Evolutionary conservation across 1,140 invertebrate genomes (phyloP).

Genomic region (Dufourea novaeangliae): DNA sequence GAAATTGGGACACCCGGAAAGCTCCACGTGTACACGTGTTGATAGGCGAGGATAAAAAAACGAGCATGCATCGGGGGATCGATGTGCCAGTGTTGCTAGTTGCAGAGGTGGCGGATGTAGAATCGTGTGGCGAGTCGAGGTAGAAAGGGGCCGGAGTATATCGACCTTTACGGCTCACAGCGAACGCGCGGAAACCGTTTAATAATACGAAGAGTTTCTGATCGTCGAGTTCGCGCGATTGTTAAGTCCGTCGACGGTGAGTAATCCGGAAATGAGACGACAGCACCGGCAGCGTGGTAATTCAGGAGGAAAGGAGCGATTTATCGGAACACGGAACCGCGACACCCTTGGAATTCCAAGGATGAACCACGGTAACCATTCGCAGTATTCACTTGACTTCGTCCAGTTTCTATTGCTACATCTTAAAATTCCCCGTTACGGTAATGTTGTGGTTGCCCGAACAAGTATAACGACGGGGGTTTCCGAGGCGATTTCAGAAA

Average conservation of each 20-base stretch:
- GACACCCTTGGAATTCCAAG: neutral
- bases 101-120: slow-evolving; percentile 25
- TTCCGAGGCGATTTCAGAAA: neutral
- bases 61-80: neutral
- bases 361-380: too few relatives aligned
- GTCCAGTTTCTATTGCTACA: too few relatives aligned
- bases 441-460: too few relatives aligned
- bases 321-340: neutral
- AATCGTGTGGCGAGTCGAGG: neutral
- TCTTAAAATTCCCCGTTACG: too few relatives aligned
- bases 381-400: too few relatives aligned
- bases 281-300: neutral
- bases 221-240: slow-evolving; percentile 24
- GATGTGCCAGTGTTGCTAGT: neutral
- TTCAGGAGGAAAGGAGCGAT: neutral
- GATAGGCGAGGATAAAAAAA: neutral
- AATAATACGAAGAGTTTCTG: slow-evolving; percentile 36
- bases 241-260: neutral
- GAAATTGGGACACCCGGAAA: neutral
- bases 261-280: slow-evolving; percentile 8
- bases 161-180: slow-evolving; percentile 22
- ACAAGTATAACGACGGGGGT: too few relatives aligned
- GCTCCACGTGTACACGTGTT: neutral
- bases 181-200: slow-evolving; percentile 30
- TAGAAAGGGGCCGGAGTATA: slow-evolving; percentile 31